Base-by-base conservation (phyloP, 2,113 vertebrate genomes). In the Ophiodon elongatus region DNA sequence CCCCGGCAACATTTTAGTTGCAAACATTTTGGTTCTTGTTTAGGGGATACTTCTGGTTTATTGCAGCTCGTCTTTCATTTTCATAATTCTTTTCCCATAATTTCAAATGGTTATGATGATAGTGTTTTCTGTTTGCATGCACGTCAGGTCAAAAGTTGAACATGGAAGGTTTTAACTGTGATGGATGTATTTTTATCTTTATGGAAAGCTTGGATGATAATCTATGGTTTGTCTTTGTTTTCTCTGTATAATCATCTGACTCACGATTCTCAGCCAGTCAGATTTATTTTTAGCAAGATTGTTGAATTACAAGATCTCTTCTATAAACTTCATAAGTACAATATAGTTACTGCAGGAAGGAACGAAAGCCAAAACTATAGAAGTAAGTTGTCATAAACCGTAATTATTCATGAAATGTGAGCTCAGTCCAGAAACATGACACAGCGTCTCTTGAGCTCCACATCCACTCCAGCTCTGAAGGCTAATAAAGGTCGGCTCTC, bases 401-500 rank as follows among this genome's bases (percentile, higher is more conserved):
- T 43, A 43, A 43, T 14, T 45, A 15, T 17, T 14, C 17, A 45
- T 45, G 15, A 75, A 9, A 1, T 60, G n/a, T n/a, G 70, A 37
- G 37, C 33, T 74, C 47, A 59, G 60, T 60, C n/a, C 8, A 35
- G 10, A 33, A 27, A n/a, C 29, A 41, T 37, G 37, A 75, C 56
- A 31, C 8, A 56, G 33, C n/a, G 70, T 79, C 60, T 43, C 64
- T 75, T 76, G 23, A 35, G 72, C 76, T 80, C 50, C 63, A 45
- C 57, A 68, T 71, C 73, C 68, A 66, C 80, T 70, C 14, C 33
- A 47, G 57, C 31, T 70, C n/a, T 76, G 60, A 25, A 54, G 81
- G 52, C n/a, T 79, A 85, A 85, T 66, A 50, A 70, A 65, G 66
- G 76, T 91, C 74, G 71, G 84, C 65, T 85, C 63, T 86, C 37